Conservation (phyloP, 1,140 invertebrate species). For the Diorhabda sublineata region DNA sequence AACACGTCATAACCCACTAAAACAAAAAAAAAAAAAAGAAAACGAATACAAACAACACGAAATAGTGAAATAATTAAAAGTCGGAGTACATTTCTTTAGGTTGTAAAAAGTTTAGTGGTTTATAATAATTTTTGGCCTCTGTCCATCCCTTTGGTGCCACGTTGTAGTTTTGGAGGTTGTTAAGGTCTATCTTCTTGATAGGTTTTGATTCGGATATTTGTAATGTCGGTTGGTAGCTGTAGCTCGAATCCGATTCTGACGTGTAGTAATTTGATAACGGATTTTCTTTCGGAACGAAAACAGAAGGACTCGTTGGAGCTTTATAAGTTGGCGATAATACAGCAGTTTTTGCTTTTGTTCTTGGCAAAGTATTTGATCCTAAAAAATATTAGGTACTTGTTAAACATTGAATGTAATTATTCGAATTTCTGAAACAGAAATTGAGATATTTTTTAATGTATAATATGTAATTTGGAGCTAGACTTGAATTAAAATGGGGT, state of each 20-base stretch:
- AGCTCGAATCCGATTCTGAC: constrained; percentile 30
- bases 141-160: constrained; percentile 78
- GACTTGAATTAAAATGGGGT: too few relatives aligned
- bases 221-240: constrained; percentile 15
- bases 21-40: constrained; percentile 1
- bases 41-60: constrained; percentile 10
- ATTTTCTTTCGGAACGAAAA: constrained; percentile 50
- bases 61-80: constrained; percentile 49
- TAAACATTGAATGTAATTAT: too few relatives aligned
- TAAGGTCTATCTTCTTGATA: constrained; percentile 31
- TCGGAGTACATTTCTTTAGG: constrained; percentile 57
- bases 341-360: constrained; percentile 51
- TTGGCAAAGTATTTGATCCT: constrained; percentile 54
- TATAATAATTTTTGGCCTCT: constrained; percentile 59
- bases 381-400: constrained; percentile 22
- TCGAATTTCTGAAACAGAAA: too few relatives aligned
- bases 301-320: constrained; percentile 35
- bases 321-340: constrained; percentile 49
- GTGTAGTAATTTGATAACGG: constrained; percentile 48
- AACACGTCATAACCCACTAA: neutral
- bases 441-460: too few relatives aligned
- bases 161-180: constrained; percentile 63
- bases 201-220: constrained; percentile 21
- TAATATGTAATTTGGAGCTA: too few relatives aligned
- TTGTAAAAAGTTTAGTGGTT: constrained; percentile 62